phyloP scores from a whole-genome alignment of 1,140 invertebrate species.

The Eupeodes corollae region DNA sequence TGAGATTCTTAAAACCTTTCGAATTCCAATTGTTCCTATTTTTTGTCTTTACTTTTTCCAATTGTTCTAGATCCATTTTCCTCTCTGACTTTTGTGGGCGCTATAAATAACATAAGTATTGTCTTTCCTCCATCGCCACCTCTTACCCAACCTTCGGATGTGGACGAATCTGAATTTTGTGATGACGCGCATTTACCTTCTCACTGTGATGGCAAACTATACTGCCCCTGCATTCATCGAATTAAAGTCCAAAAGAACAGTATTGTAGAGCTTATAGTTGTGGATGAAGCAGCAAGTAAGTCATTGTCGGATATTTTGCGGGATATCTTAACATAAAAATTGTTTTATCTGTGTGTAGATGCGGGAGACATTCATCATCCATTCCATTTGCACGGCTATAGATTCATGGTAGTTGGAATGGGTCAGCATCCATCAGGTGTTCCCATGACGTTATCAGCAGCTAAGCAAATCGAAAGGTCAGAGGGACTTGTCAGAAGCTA shows the following conservation, averaged over 20 bases:
- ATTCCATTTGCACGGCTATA: slow-evolving; percentile 32
- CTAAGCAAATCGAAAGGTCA: slow-evolving; percentile 16
- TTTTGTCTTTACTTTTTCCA: too few relatives aligned
- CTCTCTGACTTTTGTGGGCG: slow-evolving; percentile 17
- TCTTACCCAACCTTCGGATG: slow-evolving; percentile 42
- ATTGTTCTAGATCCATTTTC: not conserved
- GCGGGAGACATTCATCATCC: slow-evolving; percentile 29
- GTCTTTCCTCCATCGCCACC: slow-evolving; percentile 48
- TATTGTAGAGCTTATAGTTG: slow-evolving; percentile 29
- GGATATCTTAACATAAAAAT: too few relatives aligned
- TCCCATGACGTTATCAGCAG: slow-evolving; percentile 13
- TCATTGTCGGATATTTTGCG: too few relatives aligned
- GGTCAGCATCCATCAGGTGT: slow-evolving; percentile 15
- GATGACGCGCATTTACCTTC: slow-evolving; percentile 6
- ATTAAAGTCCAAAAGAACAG: slow-evolving; percentile 8
- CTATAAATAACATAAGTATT: slow-evolving; percentile 47
- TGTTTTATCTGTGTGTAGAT: slow-evolving; percentile 9
- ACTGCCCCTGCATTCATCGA: slow-evolving; percentile 11
- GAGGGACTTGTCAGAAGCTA: slow-evolving; percentile 10
- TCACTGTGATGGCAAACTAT: slow-evolving; percentile 8
- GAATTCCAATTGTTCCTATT: too few relatives aligned
- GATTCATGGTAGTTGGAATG: slow-evolving; percentile 30
- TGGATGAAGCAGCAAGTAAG: slow-evolving; percentile 16
- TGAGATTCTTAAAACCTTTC: not conserved
- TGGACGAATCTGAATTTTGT: slow-evolving; percentile 28